These are phyloP conservation scores for Phataginus tricuspis DNA, from an alignment of 2,797 vertebrate species.

Conservation along the genomic window DNA sequence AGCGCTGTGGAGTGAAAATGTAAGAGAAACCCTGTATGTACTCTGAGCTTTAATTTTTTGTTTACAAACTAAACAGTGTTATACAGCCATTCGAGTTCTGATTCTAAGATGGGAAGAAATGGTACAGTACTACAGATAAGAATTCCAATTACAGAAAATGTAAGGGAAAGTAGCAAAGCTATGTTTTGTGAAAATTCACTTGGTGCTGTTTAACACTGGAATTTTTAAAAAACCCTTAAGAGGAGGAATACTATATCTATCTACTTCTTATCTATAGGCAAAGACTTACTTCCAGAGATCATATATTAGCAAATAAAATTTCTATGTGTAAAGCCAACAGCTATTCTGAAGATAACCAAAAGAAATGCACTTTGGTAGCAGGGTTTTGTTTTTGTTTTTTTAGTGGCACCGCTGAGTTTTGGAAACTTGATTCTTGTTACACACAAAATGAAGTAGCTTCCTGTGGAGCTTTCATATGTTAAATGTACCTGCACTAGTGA, in stretches of 20 bases:
- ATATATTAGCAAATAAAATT: slow-evolving; percentile 74
- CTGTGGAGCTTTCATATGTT: slow-evolving; percentile 85
- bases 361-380: slow-evolving; percentile 84
- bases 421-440: slow-evolving; percentile 84
- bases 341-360: slow-evolving; percentile 84
- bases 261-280: slow-evolving; percentile 74
- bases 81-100: slow-evolving; percentile 78
- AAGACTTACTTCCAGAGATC: slow-evolving; percentile 78
- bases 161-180: slow-evolving; percentile 82
- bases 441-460: slow-evolving; percentile 84
- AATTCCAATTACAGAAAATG: slow-evolving; percentile 73
- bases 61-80: slow-evolving; percentile 86
- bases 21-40: slow-evolving; percentile 80
- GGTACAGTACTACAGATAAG: slow-evolving; percentile 78
- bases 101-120: slow-evolving; percentile 59
- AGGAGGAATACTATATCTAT: slow-evolving; percentile 64
- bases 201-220: slow-evolving; percentile 84
- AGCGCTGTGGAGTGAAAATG: slow-evolving; percentile 78
- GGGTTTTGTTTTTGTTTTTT: not conserved
- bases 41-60: slow-evolving; percentile 85
- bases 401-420: slow-evolving; percentile 81
- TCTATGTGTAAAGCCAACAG: slow-evolving; percentile 75
- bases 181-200: slow-evolving; percentile 77
- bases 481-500: slow-evolving; percentile 87
- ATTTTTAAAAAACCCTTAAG: slow-evolving; percentile 73